Evolutionary conservation across 2,113 vertebrate genomes (phyloP).

Genomic region (Egretta garzetta): DNA sequence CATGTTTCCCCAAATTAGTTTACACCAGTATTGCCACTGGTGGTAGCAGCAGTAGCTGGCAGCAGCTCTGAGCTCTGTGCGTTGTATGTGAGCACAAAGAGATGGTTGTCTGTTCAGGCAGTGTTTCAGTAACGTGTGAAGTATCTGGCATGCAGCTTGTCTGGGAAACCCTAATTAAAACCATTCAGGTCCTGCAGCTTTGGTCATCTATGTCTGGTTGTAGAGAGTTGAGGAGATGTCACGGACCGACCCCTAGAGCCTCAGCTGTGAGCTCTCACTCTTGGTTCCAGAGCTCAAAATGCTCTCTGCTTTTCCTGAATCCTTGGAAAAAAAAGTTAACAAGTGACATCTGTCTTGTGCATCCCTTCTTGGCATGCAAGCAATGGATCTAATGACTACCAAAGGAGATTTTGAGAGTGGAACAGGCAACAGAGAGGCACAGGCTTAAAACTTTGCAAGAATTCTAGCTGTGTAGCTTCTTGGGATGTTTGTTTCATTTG

Average conservation of each 20-base stretch:
- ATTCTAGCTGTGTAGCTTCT: not conserved
- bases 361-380: not conserved
- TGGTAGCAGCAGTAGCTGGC: not conserved
- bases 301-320: not conserved
- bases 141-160: not conserved
- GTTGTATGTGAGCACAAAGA: not conserved
- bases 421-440: not conserved
- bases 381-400: not conserved
- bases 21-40: not conserved
- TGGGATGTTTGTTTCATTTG: not conserved
- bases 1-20: not conserved
- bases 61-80: not conserved
- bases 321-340: not conserved
- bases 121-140: not conserved
- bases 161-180: not conserved
- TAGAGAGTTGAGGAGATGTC: not conserved
- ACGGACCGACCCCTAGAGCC: not conserved
- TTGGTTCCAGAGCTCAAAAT: not conserved
- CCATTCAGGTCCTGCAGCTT: not conserved
- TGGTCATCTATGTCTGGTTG: not conserved
- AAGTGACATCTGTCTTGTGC: not conserved
- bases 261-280: not conserved
- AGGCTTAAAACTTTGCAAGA: not conserved
- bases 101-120: not conserved
- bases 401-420: not conserved